Conservation (phyloP, 1,140 invertebrate species). For the Polyergus mexicanus region DNA sequence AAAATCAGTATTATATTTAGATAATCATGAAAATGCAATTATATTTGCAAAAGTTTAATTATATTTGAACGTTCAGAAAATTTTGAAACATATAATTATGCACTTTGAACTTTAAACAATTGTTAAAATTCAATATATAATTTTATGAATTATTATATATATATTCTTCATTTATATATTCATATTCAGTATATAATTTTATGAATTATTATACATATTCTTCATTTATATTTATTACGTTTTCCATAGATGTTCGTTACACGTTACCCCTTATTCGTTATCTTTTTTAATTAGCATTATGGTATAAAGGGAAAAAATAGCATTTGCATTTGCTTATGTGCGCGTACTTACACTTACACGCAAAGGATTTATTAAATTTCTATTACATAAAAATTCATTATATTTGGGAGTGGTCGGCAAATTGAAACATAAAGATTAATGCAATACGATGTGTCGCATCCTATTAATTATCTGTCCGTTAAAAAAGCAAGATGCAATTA, state of each 20-base stretch:
- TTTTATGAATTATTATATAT: background rate
- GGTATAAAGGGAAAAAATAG: background rate
- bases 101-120: slow-evolving; percentile 8
- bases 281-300: slow-evolving; percentile 10
- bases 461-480: slow-evolving; percentile 40
- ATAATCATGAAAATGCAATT: background rate
- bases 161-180: background rate
- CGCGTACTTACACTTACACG: too few relatives aligned
- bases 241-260: background rate
- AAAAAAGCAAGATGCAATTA: slow-evolving; percentile 36
- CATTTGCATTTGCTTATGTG: background rate
- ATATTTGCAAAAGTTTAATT: slow-evolving; percentile 6
- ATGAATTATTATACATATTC: background rate
- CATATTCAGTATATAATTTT: background rate
- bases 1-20: slow-evolving; percentile 1
- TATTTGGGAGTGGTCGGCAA: background rate
- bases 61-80: background rate
- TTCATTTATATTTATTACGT: background rate
- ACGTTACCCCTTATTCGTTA: background rate
- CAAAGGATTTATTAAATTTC: background rate
- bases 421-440: slow-evolving; percentile 46
- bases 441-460: slow-evolving; percentile 18
- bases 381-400: slow-evolving; percentile 27
- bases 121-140: background rate
- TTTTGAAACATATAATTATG: background rate